Percentiles rank a stretch among this genome's conserved stretches.
Evolutionary conservation across 2,113 vertebrate species (phyloP).

Genomic region (Larimichthys polyactis): DNA sequence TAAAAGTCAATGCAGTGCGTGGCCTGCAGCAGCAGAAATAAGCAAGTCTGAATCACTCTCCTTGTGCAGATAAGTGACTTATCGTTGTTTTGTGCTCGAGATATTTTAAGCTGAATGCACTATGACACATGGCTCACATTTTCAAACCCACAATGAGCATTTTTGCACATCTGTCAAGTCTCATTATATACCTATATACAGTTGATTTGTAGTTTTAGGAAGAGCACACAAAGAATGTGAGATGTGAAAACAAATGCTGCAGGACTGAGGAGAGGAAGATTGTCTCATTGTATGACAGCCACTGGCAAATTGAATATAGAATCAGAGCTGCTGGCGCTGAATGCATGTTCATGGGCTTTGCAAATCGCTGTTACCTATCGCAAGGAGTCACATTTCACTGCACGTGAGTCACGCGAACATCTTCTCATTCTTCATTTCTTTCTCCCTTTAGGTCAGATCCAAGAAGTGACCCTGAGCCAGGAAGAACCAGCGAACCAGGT

Average conservation of each 20-base stretch:
- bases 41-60: not conserved
- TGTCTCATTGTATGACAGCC: slow-evolving; percentile 37
- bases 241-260: slow-evolving; percentile 33
- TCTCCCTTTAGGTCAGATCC: slow-evolving; percentile 67
- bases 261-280: slow-evolving; percentile 1
- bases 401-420: not conserved
- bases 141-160: slow-evolving; percentile 9
- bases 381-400: not conserved
- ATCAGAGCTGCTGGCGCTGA: slow-evolving; percentile 25
- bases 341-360: slow-evolving; percentile 14
- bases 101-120: slow-evolving; percentile 17
- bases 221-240: not conserved
- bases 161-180: not conserved
- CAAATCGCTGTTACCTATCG: not conserved
- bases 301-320: slow-evolving; percentile 22
- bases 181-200: not conserved
- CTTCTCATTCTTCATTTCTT: not conserved
- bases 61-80: not conserved
- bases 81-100: not conserved
- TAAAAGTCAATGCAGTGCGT: slow-evolving; percentile 12
- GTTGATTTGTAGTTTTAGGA: not conserved
- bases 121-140: slow-evolving; percentile 13
- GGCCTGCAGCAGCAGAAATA: slow-evolving; percentile 16
- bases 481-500: slow-evolving; percentile 55
- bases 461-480: slow-evolving; percentile 67